Base-by-base conservation (phyloP, 2,888 invertebrate genomes). In the Reticulitermes lucifugus region DNA sequence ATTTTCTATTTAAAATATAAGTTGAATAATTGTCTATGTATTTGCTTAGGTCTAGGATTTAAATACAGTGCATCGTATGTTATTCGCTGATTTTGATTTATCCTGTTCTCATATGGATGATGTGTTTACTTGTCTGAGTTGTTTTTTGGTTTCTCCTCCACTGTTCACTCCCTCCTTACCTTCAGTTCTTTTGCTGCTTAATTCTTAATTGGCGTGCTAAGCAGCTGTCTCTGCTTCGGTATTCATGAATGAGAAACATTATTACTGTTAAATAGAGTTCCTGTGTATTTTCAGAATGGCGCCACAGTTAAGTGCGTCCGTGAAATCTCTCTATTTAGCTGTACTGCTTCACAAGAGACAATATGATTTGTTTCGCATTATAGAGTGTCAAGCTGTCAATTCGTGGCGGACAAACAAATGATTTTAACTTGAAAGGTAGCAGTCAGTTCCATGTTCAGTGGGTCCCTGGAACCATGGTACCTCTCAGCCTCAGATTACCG, bases 151-250 rank as follows among this genome's bases (percentile, higher is more conserved):
- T 25, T 65, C 65, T 25, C 65, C 25, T 5, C 65, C 22, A 73
- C 41, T 73, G 6, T 41, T 73, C 9, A 35, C 12, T 46, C 71
- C 71, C 35, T n/a, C 71, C 12, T 25, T 29, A 71, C 18, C 71
- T 65, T 65, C n/a, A 65, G 65, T 65, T 25, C 9, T 14, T 65
- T 65, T 65, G 25, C 65, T 65, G 41, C 73, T 73, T 73, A 73
- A 73, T 73, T 35, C 73, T 35, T 73, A 73, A 73, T 73, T 73
- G 73, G 35, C 73, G 73, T 73, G 73, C 41, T 41, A 73, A 73
- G 35, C 73, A 73, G 73, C 73, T 73, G 73, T 73, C 73, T 41
- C 41, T 9, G 73, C 41, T 71, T 29, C 71, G 7, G 29, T 71
- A 35, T 71, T n/a, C 71, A 41, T 41, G 73, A 73, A 73, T 73